phyloP scores from a whole-genome alignment of 2,797 vertebrate genomes.

The Acestrorhynchus altus region DNA sequence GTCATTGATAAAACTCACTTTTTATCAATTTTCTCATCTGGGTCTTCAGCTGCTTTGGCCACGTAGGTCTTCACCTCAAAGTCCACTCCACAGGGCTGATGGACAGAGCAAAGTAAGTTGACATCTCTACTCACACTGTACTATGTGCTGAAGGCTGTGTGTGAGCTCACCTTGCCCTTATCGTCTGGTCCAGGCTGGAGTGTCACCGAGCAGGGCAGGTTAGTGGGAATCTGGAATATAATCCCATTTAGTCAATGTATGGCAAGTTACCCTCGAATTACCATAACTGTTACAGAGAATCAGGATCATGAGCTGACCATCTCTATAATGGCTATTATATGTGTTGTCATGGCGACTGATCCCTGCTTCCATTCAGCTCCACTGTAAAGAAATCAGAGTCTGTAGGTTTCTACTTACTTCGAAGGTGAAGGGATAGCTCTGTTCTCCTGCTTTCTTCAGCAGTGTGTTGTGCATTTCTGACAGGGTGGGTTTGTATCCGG shows the following conservation, averaged over 20 bases:
- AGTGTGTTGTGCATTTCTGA: conserved; percentile 84
- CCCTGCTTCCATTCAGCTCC: background rate
- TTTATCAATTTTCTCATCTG: conserved; percentile 88
- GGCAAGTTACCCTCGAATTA: too few relatives aligned
- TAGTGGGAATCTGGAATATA: conserved; percentile 80
- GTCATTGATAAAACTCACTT: conserved; percentile 77
- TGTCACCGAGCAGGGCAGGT: conserved; percentile 88
- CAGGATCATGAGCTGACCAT: too few relatives aligned
- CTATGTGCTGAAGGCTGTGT: background rate
- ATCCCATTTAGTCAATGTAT: too few relatives aligned
- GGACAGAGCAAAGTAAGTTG: background rate
- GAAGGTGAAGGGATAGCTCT: conserved; percentile 83
- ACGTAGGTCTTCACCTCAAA: conserved; percentile 90
- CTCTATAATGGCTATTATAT: too few relatives aligned
- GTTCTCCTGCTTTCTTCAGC: conserved; percentile 86
- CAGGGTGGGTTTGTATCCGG: conserved; percentile 72
- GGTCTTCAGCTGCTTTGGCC: conserved; percentile 73
- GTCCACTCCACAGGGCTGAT: conserved; percentile 88
- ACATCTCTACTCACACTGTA: background rate
- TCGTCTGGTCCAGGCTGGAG: conserved; percentile 88
- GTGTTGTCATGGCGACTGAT: too few relatives aligned
- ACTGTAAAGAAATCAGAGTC: background rate
- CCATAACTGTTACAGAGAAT: too few relatives aligned
- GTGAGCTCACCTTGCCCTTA: conserved; percentile 82
- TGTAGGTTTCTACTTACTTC: conserved; percentile 68